Base-by-base conservation (phyloP, 2,888 invertebrate species). In the Synergus japonicus region DNA sequence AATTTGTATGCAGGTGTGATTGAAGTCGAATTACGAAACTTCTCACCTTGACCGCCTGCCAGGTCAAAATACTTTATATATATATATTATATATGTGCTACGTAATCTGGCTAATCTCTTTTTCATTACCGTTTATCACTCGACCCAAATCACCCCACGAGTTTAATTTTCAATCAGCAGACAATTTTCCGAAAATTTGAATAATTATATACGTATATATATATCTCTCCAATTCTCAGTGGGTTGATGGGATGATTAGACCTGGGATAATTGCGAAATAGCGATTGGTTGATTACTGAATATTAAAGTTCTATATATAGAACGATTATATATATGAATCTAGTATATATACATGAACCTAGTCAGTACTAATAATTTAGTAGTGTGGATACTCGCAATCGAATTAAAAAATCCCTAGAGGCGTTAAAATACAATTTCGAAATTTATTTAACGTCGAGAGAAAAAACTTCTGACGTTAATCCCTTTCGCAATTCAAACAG, bases 41-140 rank as follows among this genome's bases (percentile, higher is more conserved):
- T 82, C 80, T 85, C 88, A 90, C 90, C 90, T 90, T 90, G 91
- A 91, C 91, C 91, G 90, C 88, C 83, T 89, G 85, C 85, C 86
- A 87, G 85, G 90, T 73, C 73, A 73, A 73, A 73, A 73, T 29
- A 73, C 37, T 69, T 69, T 67, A 44, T 44, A 18, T 18, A 66
- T 29, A 29, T 29, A 29, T 29, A 29, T 29, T 29, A 29, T 29
- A 44, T 22, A 9, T n/a, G n/a, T 22, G 3, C 60, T 60, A 60
- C 22, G 18, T 54, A 73, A 54, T 4, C 65, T 18, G 41, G 43
- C n/a, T 41, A 66, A n/a, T 66, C 63, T 63, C 29, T 13, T 63
- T 63, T 12, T 29, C 29, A 63, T 63, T 63, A 12, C 22, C 29
- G 12, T 3, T 29, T 9, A 22, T 63, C 63, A 9, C 41, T 65